Evolutionary conservation across 2,888 invertebrate genomes (phyloP).

Genomic region (Drosophila macrospina): DNA sequence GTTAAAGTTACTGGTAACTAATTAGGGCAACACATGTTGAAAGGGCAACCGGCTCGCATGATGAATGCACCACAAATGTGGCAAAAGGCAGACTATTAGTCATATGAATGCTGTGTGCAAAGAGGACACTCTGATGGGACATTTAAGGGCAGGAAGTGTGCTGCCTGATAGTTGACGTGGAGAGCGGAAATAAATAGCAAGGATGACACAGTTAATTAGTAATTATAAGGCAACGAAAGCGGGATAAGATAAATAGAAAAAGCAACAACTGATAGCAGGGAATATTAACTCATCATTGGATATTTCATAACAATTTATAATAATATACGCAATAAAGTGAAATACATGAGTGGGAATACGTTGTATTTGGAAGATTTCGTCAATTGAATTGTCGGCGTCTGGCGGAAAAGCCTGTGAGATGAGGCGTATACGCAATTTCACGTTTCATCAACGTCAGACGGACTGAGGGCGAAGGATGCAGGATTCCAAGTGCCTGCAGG

Average conservation of each 20-base stretch:
- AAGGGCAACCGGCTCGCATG: conserved; percentile 45
- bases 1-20: conserved; percentile 39
- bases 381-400: conserved; percentile 43
- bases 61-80: conserved; percentile 65
- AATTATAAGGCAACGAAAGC: neutral
- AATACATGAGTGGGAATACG: neutral
- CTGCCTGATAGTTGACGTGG: conserved; percentile 19
- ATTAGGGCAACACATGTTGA: conserved; percentile 72
- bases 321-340: neutral
- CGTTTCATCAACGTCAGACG: conserved; percentile 59
- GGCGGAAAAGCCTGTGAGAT: conserved; percentile 13
- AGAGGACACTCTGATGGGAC: conserved; percentile 2
- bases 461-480: conserved; percentile 19
- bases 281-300: neutral
- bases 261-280: too few relatives aligned
- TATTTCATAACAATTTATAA: neutral
- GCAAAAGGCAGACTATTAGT: conserved; percentile 60
- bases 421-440: conserved; percentile 60
- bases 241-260: too few relatives aligned
- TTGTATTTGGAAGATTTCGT: neutral
- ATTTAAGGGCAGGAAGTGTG: neutral
- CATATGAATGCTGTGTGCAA: conserved; percentile 41
- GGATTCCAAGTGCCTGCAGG: conserved; percentile 34
- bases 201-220: conserved; percentile 25
- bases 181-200: conserved; percentile 16